Evolutionary conservation across 2,797 vertebrate genomes (phyloP), one percentile per base, ranked within the genome.

Genomic region (Botia almorhae): DNA sequence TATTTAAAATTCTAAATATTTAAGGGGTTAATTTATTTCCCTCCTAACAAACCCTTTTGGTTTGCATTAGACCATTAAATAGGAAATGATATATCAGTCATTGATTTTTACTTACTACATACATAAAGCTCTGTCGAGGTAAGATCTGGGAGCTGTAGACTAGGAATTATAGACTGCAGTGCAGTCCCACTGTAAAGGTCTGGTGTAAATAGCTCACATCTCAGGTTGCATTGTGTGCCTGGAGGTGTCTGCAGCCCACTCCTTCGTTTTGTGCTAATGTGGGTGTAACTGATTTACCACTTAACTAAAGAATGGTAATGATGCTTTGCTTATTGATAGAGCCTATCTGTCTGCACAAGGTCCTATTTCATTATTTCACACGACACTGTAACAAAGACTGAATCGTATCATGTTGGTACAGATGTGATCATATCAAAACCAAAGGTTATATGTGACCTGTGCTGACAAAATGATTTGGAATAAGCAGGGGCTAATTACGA

Each of bases 251-350:
- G 19, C 56, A 21, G 46, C 43, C 67, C 46, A 63, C 68, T 3
- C 68, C 76, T 71, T 58, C 48, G 53, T 64, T 63, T 72, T 72
- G 69, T 79, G 69, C 69, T 72, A 79, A 72, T 79, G 76, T 71
- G 69, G 77, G 77, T 43, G 48, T 64, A 43, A 72, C 58, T 43
- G n/a, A 71, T 64, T 79, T 69, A 64, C 58, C 19, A 72, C 46
- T 26, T 6, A 72, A 72, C 14, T 14, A 63, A 63, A 53, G 14
- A 48, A 72, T 26, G 26, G n/a, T 60, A 71, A 51, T 19, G 36
- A 10, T 79, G 56, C 46, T 36, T 51, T 78, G 56, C 72, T 72
- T 79, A 70, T 53, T 64, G 68, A 71, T 14, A 51, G 56, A 26
- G 43, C 7, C n/a, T 60, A n/a, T 61, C 26, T 46, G 13, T 61